Conservation (phyloP, 2,113 vertebrate species). For the Hassar affinis region DNA sequence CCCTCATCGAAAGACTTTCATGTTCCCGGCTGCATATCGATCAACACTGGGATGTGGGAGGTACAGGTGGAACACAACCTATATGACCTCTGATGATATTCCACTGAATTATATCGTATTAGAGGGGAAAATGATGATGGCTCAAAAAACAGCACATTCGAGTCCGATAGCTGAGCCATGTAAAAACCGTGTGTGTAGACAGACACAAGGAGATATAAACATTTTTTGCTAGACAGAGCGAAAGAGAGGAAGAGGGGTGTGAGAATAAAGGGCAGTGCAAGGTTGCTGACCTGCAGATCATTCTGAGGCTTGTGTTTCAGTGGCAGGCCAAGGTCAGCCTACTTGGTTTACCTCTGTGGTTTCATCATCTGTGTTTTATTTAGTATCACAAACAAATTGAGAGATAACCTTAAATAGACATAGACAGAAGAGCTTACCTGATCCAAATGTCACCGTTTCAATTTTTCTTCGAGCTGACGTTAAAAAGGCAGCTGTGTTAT, state of each 20-base stretch:
- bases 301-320: slow-evolving; percentile 59
- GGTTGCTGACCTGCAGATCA: slow-evolving; percentile 63
- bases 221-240: slow-evolving; percentile 37
- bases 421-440: slow-evolving; percentile 38
- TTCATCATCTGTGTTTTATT: slow-evolving; percentile 64
- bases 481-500: slow-evolving; percentile 17
- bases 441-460: slow-evolving; percentile 42
- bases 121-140: slow-evolving; percentile 54
- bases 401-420: slow-evolving; percentile 55
- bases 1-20: slow-evolving; percentile 12
- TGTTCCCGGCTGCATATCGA: slow-evolving; percentile 39
- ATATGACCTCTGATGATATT: slow-evolving; percentile 48
- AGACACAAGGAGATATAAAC: slow-evolving; percentile 49
- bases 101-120: slow-evolving; percentile 50
- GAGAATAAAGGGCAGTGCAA: slow-evolving; percentile 58
- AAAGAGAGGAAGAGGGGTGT: slow-evolving; percentile 45
- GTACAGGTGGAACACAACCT: slow-evolving; percentile 46
- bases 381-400: slow-evolving; percentile 57
- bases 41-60: slow-evolving; percentile 31
- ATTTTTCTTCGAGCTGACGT: slow-evolving; percentile 25
- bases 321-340: slow-evolving; percentile 58
- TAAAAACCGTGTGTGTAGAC: slow-evolving; percentile 52
- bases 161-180: slow-evolving; percentile 52
- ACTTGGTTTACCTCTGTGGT: slow-evolving; percentile 58
- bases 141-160: slow-evolving; percentile 44